phyloP scores from a whole-genome alignment of 2,797 vertebrate species.

The Pelochelys cantorii region DNA sequence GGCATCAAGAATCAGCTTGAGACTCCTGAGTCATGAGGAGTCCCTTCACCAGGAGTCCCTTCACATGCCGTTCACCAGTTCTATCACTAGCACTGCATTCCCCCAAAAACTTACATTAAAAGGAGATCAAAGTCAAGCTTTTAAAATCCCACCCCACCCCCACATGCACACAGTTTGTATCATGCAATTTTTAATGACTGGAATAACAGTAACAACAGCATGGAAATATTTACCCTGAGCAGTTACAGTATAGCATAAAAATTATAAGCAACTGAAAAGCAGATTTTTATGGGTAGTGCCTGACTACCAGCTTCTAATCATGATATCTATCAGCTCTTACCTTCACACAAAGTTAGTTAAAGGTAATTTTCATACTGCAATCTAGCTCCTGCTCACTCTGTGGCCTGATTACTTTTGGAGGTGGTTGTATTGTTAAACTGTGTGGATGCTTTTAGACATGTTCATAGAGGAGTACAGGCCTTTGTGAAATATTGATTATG shows the following conservation, averaged over 20 bases:
- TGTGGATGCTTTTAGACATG: not conserved
- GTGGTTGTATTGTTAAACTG: not conserved
- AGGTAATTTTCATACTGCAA: not conserved
- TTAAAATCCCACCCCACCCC: not conserved
- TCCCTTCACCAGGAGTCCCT: too few relatives aligned
- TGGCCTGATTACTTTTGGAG: not conserved
- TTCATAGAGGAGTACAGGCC: not conserved
- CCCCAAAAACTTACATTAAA: not conserved
- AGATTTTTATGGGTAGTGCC: not conserved
- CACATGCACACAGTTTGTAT: too few relatives aligned
- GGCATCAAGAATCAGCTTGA: not conserved
- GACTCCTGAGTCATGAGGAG: too few relatives aligned
- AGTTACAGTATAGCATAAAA: slow-evolving; percentile 35
- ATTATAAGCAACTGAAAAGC: slow-evolving; percentile 53
- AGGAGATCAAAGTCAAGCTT: not conserved
- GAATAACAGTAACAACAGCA: slow-evolving; percentile 47
- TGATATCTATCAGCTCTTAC: slow-evolving; percentile 40
- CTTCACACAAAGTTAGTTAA: not conserved
- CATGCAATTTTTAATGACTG: slow-evolving; percentile 53
- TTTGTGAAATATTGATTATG: not conserved
- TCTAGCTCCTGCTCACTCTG: not conserved
- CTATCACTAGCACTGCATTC: not conserved
- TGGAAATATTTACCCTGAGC: slow-evolving; percentile 25
- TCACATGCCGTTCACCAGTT: not conserved
- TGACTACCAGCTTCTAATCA: slow-evolving; percentile 46